Conservation (phyloP, 1,140 invertebrate species). For the Tetramorium alpestre region DNA sequence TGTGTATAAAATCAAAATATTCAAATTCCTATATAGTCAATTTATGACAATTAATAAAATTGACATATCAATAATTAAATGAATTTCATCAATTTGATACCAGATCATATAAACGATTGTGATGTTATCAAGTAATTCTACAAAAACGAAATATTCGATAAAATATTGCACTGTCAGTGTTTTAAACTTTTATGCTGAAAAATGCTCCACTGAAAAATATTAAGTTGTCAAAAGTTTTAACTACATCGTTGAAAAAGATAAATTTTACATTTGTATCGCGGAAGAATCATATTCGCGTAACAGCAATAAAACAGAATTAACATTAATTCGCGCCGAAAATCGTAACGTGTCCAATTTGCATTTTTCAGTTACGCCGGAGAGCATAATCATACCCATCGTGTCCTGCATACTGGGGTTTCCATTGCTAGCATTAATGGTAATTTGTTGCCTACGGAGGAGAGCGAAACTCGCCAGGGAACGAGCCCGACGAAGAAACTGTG, state of each 20-base stretch:
- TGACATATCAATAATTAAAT: not conserved
- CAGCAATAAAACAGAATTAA: not conserved
- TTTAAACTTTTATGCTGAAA: not conserved
- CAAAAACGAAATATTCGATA: not conserved
- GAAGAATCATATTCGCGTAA: not conserved
- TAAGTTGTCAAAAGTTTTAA: not conserved
- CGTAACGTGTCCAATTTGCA: not conserved
- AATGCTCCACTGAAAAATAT: not conserved
- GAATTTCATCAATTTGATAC: not conserved
- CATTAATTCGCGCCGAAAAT: not conserved
- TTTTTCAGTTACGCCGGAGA: slow-evolving; percentile 93
- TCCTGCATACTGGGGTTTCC: slow-evolving; percentile 96
- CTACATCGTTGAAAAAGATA: not conserved
- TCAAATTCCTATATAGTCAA: not conserved
- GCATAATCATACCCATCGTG: slow-evolving; percentile 94
- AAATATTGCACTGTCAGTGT: not conserved
- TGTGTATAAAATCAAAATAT: not conserved
- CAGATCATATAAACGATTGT: not conserved
- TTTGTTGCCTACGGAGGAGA: slow-evolving; percentile 93
- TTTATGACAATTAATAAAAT: not conserved
- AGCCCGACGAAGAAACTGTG: slow-evolving; percentile 91
- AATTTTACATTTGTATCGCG: not conserved
- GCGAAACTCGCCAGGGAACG: slow-evolving; percentile 93
- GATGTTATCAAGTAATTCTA: not conserved
- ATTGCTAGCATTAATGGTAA: slow-evolving; percentile 92